Evolutionary conservation across 2,888 invertebrate species (phyloP).

Genomic region (Argyra leucocephala): DNA sequence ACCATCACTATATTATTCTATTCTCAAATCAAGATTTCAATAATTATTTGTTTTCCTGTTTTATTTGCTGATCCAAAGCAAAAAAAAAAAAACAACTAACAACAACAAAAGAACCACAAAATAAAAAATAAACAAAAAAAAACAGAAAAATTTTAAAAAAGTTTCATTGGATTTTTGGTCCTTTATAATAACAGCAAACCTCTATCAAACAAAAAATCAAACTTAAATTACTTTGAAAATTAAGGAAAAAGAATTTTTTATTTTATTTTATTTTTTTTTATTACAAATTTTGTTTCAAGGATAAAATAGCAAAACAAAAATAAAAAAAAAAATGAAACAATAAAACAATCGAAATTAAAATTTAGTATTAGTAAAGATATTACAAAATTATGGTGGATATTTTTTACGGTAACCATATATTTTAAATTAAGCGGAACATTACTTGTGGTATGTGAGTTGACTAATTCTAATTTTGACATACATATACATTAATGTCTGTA

Average conservation of each 20-base stretch:
- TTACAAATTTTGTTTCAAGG: background rate
- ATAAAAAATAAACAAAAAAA: background rate
- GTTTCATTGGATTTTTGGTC: background rate
- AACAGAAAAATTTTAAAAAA: background rate
- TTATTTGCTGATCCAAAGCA: background rate
- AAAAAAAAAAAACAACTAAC: background rate
- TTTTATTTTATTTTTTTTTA: background rate
- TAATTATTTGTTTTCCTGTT: background rate
- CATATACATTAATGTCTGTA: too few species aligned
- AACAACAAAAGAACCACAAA: background rate
- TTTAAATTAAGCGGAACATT: too few species aligned
- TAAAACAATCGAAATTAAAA: too few species aligned
- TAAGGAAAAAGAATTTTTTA: background rate
- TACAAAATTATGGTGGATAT: too few species aligned
- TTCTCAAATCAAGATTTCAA: background rate
- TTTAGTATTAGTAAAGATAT: too few species aligned
- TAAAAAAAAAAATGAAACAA: too few species aligned
- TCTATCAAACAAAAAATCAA: constrained; percentile 6
- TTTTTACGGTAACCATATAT: too few species aligned
- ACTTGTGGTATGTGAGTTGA: too few species aligned
- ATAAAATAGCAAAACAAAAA: too few species aligned
- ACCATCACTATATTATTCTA: too few species aligned
- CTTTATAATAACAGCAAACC: background rate
- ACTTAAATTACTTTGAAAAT: constrained; percentile 1
- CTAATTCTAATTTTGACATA: too few species aligned